A percentile compares a stretch with the other conserved stretches of the same genome.
These are phyloP conservation scores for Acanthiza pusilla DNA, from an alignment of 2,797 vertebrate species.

Conservation along the genomic window DNA sequence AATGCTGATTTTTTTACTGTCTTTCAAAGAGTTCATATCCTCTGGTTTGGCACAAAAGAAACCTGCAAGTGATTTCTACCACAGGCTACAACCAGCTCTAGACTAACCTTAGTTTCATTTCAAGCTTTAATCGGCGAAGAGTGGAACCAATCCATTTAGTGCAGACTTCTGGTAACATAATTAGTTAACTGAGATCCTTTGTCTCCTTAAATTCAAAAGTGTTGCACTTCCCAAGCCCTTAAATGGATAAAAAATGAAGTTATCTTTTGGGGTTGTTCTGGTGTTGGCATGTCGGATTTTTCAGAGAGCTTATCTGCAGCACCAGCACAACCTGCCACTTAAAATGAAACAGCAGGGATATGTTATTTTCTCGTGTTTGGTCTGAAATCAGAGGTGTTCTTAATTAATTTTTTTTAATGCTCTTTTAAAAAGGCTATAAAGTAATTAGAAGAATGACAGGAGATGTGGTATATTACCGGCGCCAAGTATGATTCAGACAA, in stretches of 20 bases:
- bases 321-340: not conserved
- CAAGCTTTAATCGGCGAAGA: not conserved
- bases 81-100: not conserved
- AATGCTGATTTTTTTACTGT: not conserved
- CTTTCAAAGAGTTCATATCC: not conserved
- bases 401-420: conserved; percentile 6
- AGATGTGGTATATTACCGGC: conserved; percentile 18
- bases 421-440: conserved; percentile 25
- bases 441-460: conserved; percentile 37
- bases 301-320: not conserved
- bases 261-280: not conserved
- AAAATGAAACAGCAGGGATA: not conserved
- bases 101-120: not conserved
- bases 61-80: not conserved
- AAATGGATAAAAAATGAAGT: not conserved
- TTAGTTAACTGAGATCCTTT: not conserved
- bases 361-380: not conserved
- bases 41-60: not conserved
- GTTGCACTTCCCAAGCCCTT: not conserved
- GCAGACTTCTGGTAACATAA: not conserved
- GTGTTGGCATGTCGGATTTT: not conserved
- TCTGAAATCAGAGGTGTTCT: conserved; percentile 26
- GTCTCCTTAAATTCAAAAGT: not conserved
- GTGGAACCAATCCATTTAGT: not conserved
- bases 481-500: conserved; percentile 38